A percentile compares a stretch with the other conserved stretches of the same genome.
These are phyloP conservation scores for Polydrusus cervinus DNA, from an alignment of 2,888 invertebrate genomes.

Conservation along the genomic window DNA sequence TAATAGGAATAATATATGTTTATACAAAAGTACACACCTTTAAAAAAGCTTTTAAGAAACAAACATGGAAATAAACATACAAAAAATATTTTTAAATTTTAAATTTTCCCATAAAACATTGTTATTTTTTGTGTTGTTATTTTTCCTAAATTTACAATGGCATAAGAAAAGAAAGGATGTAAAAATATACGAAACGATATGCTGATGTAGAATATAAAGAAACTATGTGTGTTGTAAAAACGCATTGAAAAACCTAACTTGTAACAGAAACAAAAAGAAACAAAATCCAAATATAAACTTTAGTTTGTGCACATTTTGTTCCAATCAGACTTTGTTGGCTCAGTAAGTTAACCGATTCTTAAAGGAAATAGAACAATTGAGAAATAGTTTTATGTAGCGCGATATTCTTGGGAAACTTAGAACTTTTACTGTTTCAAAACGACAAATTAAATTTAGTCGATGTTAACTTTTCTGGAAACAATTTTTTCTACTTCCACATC, in stretches of 20 bases:
- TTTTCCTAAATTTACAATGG: no score
- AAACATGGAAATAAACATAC: no score
- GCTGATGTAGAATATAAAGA: no score
- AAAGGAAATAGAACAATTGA: conserved; percentile 36
- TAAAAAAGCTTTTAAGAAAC: no score
- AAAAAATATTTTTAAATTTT: no score
- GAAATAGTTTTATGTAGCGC: conserved; percentile 25
- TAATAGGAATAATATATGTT: no score
- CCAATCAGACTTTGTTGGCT: conserved; percentile 45
- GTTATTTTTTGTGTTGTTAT: no score
- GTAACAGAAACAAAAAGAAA: conserved; percentile 24
- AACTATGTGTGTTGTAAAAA: background rate
- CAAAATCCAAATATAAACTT: conserved; percentile 43
- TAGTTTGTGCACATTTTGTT: conserved; percentile 32
- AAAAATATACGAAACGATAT: no score
- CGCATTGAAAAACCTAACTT: background rate
- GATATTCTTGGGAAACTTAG: background rate
- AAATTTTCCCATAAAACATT: no score
- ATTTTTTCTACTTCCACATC: background rate
- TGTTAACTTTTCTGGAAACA: background rate
- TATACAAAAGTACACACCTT: no score
- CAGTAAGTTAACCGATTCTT: conserved; percentile 31
- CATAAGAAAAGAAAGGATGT: no score
- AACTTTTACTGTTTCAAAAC: background rate
- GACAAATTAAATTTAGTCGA: conserved; percentile 7